Evolutionary conservation across 2,797 vertebrate genomes (phyloP).

Genomic region (Sebastes hubbsi): DNA sequence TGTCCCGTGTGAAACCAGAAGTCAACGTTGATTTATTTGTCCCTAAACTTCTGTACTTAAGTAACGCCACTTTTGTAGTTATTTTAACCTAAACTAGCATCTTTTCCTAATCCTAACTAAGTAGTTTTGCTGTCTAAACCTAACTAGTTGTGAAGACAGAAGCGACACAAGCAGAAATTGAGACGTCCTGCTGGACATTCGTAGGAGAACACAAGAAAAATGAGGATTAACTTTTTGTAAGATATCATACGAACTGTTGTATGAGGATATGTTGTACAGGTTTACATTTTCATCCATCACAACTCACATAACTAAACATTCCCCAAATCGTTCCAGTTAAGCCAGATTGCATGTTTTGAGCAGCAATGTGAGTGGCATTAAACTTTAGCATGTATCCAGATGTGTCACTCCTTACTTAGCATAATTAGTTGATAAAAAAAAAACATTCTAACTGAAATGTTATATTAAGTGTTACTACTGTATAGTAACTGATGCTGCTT

Average conservation of each 20-base stretch:
- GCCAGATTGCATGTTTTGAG: not conserved
- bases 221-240: too few species aligned
- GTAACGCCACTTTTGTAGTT: too few species aligned
- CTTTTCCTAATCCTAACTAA: too few species aligned
- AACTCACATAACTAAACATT: not conserved
- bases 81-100: too few species aligned
- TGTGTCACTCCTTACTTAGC: not conserved
- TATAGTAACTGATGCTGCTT: slow-evolving; percentile 8
- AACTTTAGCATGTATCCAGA: not conserved
- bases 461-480: not conserved
- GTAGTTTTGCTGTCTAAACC: too few species aligned
- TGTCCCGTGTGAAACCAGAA: not conserved
- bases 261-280: too few species aligned
- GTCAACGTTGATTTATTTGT: not conserved
- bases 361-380: not conserved
- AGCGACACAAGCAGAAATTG: too few species aligned
- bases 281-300: not conserved
- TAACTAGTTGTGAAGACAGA: too few species aligned
- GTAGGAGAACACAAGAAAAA: too few species aligned
- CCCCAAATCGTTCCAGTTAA: not conserved
- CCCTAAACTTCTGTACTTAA: too few species aligned
- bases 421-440: not conserved
- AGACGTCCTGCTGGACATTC: too few species aligned
- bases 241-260: too few species aligned
- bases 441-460: slow-evolving; percentile 10